Base-by-base conservation (phyloP, 2,797 vertebrate genomes). In the Sphenopsis melanotis region DNA sequence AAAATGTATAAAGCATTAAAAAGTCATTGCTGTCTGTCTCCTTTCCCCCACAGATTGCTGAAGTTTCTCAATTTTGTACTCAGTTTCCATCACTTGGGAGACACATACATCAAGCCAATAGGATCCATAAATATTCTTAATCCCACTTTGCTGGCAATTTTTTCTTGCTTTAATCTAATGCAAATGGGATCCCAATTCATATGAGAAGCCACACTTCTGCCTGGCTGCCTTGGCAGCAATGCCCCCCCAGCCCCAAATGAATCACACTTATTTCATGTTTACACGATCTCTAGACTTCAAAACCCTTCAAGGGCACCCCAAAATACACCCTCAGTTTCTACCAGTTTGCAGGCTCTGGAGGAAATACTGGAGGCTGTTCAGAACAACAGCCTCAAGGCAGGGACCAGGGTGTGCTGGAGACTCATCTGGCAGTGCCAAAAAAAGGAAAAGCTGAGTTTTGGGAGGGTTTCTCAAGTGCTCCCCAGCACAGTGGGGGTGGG, bases 41-140 rank as follows among this genome's bases (percentile, higher is more conserved):
- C 64, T 76, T 95, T 87, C 49, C 68, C 60, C 44, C 69, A 83
- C 41, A 32, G 55, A 64, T 21, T 76, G 88, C 77, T 90, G 80
- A 89, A 81, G 66, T 79, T 93, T 89, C 90, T 95, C 56, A 14
- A 47, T 91, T 94, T 83, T 57, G 46, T 83, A 71, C 79, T 85
- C 24, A 1, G 32, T 74, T 97, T 83, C 90, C 64, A 79, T 80
- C 37, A 3, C 88, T 88, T 93, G 74, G 76, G 79, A 94, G 69
- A 89, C 78, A 79, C 66, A 74, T 70, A 36, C 41, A 77, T 93
- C 83, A 70, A 79, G 60, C 74, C 83, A 82, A 46, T 61, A 70
- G 80, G 80, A 79, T 84, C 55, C 77, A 74, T 90, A 94, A 91
- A 93, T 82, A 94, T 84, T 90, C 76, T 79, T 83, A 93, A 91